phyloP scores from a whole-genome alignment of 2,888 invertebrate genomes.

The Siphlonurus alternatus region DNA sequence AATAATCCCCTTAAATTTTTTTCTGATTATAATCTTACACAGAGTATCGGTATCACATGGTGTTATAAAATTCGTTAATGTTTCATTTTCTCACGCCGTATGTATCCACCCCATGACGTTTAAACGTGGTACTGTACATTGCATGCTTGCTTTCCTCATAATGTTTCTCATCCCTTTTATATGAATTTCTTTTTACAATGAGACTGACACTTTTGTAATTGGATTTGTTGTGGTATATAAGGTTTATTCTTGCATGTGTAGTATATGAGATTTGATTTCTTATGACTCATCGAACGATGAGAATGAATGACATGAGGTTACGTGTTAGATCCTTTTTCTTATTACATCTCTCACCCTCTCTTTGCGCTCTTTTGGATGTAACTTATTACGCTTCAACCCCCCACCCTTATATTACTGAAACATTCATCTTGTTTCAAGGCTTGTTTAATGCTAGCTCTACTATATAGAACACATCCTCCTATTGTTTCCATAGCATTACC shows the following conservation, averaged over 20 bases:
- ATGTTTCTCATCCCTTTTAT: background rate
- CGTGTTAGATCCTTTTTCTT: background rate
- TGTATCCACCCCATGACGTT: background rate
- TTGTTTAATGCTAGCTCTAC: background rate
- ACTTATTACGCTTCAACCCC: background rate
- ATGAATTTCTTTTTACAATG: too few species aligned
- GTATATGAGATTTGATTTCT: background rate
- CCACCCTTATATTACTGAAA: background rate
- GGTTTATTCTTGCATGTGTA: background rate
- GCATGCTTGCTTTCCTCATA: background rate
- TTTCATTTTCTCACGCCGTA: background rate
- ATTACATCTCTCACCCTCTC: background rate
- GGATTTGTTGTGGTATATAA: background rate
- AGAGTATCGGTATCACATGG: background rate
- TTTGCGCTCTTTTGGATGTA: background rate
- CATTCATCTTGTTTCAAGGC: background rate
- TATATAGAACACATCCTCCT: background rate
- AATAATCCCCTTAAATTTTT: background rate
- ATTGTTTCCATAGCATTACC: background rate
- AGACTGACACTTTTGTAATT: background rate
- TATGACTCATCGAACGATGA: background rate
- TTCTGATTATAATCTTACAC: background rate
- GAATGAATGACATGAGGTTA: background rate
- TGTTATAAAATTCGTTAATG: background rate
- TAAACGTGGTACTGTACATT: background rate